Evolutionary conservation across 2,113 vertebrate species (phyloP).

Genomic region (Varanus salvator): DNA sequence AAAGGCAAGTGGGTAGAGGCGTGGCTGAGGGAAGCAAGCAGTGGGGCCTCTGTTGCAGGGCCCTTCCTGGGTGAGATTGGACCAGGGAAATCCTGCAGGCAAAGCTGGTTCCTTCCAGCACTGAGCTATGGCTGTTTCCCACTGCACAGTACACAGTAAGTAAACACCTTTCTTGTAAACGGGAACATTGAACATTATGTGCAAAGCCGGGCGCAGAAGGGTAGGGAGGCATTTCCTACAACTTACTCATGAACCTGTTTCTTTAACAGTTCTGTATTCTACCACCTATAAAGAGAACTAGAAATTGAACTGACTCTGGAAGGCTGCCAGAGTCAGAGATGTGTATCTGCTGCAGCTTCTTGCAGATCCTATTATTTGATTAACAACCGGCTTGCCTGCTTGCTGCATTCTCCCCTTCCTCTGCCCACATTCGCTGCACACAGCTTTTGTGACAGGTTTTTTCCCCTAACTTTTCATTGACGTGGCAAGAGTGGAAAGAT

Average conservation of each 20-base stretch:
- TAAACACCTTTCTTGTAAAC: background rate
- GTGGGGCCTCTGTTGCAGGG: too few relatives aligned
- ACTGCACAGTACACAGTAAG: background rate
- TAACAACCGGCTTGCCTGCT: constrained; percentile 41
- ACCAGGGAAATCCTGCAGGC: background rate
- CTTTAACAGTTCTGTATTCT: constrained; percentile 15
- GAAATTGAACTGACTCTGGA: constrained; percentile 40
- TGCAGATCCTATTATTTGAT: constrained; percentile 68
- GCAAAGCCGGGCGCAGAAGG: constrained; percentile 5
- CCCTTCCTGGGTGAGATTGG: too few relatives aligned
- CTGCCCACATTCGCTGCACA: background rate
- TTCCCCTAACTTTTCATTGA: background rate
- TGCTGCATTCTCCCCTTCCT: constrained; percentile 1
- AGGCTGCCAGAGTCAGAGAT: constrained; percentile 38
- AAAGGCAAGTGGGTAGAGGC: too few relatives aligned
- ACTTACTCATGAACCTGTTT: constrained; percentile 17
- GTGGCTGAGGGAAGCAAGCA: too few relatives aligned
- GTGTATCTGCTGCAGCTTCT: constrained; percentile 50
- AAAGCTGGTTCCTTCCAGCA: background rate
- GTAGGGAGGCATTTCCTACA: background rate
- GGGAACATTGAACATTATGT: background rate
- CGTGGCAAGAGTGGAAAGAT: background rate
- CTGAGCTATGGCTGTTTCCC: background rate
- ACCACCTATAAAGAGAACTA: constrained; percentile 22
- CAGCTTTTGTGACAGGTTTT: background rate